phyloP scores from a whole-genome alignment of 2,888 invertebrate genomes.

The Apodemia duryi region DNA sequence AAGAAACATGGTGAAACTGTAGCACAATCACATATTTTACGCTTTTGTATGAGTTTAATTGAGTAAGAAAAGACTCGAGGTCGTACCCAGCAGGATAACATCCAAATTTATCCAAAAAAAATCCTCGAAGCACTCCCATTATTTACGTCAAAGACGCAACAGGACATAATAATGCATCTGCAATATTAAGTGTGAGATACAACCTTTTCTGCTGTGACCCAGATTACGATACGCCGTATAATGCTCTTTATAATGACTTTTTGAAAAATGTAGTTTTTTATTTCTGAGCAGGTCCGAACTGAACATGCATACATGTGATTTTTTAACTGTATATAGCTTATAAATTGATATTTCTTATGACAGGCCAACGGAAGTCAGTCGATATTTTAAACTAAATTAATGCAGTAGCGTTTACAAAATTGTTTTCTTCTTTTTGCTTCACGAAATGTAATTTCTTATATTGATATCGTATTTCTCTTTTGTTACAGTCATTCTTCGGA shows the following conservation, averaged over 20 bases:
- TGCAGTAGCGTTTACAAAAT: conserved; percentile 54
- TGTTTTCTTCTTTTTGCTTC: conserved; percentile 48
- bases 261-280: conserved; percentile 76
- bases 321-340: conserved; percentile 66
- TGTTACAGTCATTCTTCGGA: conserved; percentile 94
- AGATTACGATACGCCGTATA: conserved; percentile 63
- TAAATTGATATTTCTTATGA: conserved; percentile 74
- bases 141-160: conserved; percentile 66
- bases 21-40: conserved; percentile 74
- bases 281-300: conserved; percentile 54
- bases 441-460: conserved; percentile 43
- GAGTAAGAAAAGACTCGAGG: conserved; percentile 64
- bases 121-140: conserved; percentile 65
- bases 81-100: conserved; percentile 69
- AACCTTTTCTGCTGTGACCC: conserved; percentile 68
- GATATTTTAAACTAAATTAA: conserved; percentile 72
- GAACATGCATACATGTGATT: conserved; percentile 56
- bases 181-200: conserved; percentile 76
- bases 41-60: conserved; percentile 73
- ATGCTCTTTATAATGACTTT: conserved; percentile 76
- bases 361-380: conserved; percentile 60
- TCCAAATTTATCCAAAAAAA: conserved; percentile 68
- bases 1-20: conserved; percentile 56
- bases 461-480: conserved; percentile 54
- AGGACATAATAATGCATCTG: conserved; percentile 57